Evolutionary conservation across 92 coral and sea anemone species (phyloP), one percentile per base, ranked within the genome.

Genomic region (Parazoanthus swiftii): DNA sequence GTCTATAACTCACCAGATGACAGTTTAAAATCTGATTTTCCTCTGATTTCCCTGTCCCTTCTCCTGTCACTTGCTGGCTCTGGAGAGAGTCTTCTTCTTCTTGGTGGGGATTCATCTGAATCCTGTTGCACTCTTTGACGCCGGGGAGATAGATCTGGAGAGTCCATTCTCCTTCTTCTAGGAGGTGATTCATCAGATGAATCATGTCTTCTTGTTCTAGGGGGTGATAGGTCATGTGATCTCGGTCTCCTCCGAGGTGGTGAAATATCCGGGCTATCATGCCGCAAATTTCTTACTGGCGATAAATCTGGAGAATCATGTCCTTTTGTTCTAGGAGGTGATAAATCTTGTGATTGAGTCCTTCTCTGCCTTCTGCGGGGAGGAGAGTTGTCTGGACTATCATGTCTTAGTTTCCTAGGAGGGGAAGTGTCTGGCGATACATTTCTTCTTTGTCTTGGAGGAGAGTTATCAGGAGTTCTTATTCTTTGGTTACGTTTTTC

Each of bases 341-440:
- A 89, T 36, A 92, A 89, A 51, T 92, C 93, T 23, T 92, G 90
- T 7, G 94, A 89, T 81, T 88, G 91, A 81, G 78, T 85, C 46
- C 90, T 81, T 42, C 3, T n/a, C 29, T 91, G 92, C 81, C 91
- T 81, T 58, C 92, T 88, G 80, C 98, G 92, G 21, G 92, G 95
- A 25, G 99, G 98, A 63, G 98, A 96, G 46, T 86, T 88, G 81
- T 95, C 98, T 46, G 98, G 90, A 1, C 93, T 90, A 76, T 89
- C 95, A 70, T 85, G 95, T 39, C 96, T 88, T 18, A 44, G 65
- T 38, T 85, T 88, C 76, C 90, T 85, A 54, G 91, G 89, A 42
- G 93, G 94, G 68, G 93, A 92, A 5, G 48, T 16, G 76, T 92
- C 93, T 37, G 86, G 79, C 6, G 88, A 81, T 65, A 70, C 89